These are phyloP conservation scores for Murina feae DNA, from an alignment of 2,113 vertebrate species.

Conservation along the genomic window DNA sequence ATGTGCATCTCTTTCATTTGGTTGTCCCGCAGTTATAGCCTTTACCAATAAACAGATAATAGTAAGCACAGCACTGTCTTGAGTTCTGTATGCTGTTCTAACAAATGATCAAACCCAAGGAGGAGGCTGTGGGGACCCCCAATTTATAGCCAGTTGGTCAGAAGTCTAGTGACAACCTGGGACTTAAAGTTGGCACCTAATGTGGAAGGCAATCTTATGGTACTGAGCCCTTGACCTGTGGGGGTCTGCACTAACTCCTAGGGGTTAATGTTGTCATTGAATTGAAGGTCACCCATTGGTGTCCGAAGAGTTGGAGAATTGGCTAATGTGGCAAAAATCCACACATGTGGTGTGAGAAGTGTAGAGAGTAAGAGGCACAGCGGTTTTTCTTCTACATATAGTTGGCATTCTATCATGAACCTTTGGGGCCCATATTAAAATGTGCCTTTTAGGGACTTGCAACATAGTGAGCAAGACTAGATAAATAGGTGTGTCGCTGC, in stretches of 20 bases:
- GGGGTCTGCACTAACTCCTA: not conserved
- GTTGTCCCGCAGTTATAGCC: not conserved
- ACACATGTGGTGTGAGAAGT: not conserved
- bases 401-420: not conserved
- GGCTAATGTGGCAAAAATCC: not conserved
- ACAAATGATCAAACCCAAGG: not conserved
- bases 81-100: not conserved
- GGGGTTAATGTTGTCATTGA: not conserved
- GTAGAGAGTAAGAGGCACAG: not conserved
- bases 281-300: not conserved
- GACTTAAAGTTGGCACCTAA: not conserved
- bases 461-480: not conserved
- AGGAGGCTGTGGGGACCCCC: not conserved
- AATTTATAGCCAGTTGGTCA: not conserved
- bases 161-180: not conserved
- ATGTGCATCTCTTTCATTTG: not conserved
- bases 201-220: not conserved
- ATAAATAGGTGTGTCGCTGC: not conserved
- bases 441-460: not conserved
- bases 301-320: not conserved
- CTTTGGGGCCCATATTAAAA: not conserved
- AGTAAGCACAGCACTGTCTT: too few relatives aligned
- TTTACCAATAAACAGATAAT: not conserved
- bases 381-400: not conserved
- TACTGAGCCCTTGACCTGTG: not conserved